These are phyloP conservation scores for Anguilla pacifica DNA, from an alignment of 2,797 vertebrate genomes.

Conservation along the genomic window DNA sequence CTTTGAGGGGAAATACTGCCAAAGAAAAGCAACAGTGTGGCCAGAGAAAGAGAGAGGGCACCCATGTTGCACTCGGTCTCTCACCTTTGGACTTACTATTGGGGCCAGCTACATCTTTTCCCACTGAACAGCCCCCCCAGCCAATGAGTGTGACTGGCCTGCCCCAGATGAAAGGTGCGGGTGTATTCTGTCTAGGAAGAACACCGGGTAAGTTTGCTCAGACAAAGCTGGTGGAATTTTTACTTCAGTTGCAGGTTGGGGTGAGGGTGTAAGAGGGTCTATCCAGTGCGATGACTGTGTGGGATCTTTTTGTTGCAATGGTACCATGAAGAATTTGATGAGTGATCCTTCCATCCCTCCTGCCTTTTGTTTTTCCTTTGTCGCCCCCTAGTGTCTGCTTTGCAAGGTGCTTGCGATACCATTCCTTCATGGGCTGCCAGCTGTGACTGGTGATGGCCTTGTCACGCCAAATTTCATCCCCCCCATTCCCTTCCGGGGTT, in stretches of 20 bases:
- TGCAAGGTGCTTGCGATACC: slow-evolving; percentile 68
- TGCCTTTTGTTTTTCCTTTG: neutral
- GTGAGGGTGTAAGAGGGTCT: slow-evolving; percentile 40
- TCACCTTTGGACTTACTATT: neutral
- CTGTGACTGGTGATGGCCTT: slow-evolving; percentile 70
- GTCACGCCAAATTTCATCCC: too few relatives aligned
- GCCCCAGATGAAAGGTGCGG: neutral
- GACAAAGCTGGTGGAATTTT: neutral
- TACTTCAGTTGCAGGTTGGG: slow-evolving; percentile 1
- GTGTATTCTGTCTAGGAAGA: neutral
- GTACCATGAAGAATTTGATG: neutral
- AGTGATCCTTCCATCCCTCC: too few relatives aligned
- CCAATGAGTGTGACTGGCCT: neutral
- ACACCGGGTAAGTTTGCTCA: neutral
- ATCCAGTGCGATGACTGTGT: slow-evolving; percentile 28
- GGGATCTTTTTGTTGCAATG: neutral
- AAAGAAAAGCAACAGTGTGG: neutral
- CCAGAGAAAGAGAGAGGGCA: neutral
- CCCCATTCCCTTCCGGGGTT: too few relatives aligned
- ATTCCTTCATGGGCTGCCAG: slow-evolving; percentile 89
- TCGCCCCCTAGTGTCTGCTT: slow-evolving; percentile 40
- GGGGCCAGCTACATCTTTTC: neutral
- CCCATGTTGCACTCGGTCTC: neutral
- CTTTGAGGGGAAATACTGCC: neutral
- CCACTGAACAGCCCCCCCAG: neutral